Evolutionary conservation across 2,797 vertebrate genomes (phyloP), one percentile per base, ranked within the genome.

Genomic region (Picus viridis): DNA sequence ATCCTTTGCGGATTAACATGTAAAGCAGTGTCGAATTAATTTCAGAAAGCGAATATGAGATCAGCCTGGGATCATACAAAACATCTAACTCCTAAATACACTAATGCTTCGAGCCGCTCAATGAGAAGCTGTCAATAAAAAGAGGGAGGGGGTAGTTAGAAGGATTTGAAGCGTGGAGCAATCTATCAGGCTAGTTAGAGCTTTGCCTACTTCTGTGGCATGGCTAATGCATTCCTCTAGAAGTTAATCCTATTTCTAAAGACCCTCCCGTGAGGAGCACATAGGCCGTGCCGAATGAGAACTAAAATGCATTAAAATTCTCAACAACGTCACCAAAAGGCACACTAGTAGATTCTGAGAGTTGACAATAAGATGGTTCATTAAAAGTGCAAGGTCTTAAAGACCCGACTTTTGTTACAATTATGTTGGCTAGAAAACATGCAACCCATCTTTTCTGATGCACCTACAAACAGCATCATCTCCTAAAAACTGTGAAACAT

Each of bases 241-340:
- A 98, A 98, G 98, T 97, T 98, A 98, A 98, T 99, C 98, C 98
- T 95, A 98, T 98, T 98, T 98, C 98, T 97, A 98, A 98, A 98
- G 98, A 97, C 96, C 96, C 97, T 98, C 97, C 97, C 93, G 94
- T 76, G 89, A 98, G 98, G 93, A 96, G 97, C 96, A 96, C 97
- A 95, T 89, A 95, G 98, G 97, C 97, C 94, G 81, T 97, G 96
- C 96, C 69, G 96, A 98, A 97, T 96, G 95, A 93, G 97, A 97
- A 97, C 97, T 95, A 89, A 96, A 98, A 94, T 89, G 97, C 98
- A 98, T 98, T 98, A 98, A 96, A 98, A 98, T 98, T 98, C 98
- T 98, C 97, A 97, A 98, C 97, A 97, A 97, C 97, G 72, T 96
- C 97, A 97, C 97, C 97, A 97, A 98, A 98, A 98, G 97, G 97